Conservation (phyloP, 2,113 vertebrate species). For the Hystrix brachyura region DNA sequence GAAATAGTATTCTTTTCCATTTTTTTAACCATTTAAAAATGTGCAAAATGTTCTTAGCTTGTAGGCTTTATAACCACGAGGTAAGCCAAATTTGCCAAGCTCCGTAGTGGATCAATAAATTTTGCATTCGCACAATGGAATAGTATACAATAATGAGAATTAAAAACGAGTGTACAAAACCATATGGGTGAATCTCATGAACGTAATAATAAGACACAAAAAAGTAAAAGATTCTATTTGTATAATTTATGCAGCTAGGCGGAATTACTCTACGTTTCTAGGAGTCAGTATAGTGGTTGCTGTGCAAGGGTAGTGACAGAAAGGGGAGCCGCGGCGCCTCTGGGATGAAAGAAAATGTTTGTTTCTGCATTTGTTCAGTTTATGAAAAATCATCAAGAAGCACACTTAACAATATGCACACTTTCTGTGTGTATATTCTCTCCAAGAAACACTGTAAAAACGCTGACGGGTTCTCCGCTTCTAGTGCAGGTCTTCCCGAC, state of each 20-base stretch:
- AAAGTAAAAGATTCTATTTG: not conserved
- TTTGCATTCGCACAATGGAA: not conserved
- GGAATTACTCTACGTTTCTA: not conserved
- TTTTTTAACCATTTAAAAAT: slow-evolving; percentile 45
- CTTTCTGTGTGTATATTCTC: not conserved
- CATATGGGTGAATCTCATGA: not conserved
- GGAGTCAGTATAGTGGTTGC: not conserved
- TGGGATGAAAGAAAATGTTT: not conserved
- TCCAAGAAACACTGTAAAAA: not conserved
- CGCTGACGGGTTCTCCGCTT: not conserved
- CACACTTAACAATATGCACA: not conserved
- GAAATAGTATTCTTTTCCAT: slow-evolving; percentile 39
- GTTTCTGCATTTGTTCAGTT: not conserved
- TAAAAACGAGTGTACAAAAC: not conserved
- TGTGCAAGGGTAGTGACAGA: not conserved
- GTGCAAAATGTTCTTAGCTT: slow-evolving; percentile 27
- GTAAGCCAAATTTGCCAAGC: not conserved
- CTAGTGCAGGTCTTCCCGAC: not conserved
- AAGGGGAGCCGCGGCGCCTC: not conserved
- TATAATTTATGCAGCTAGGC: not conserved
- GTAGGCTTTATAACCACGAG: not conserved
- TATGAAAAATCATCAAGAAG: not conserved
- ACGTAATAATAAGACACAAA: not conserved
- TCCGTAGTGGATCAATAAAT: not conserved
- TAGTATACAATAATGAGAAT: not conserved